Percentiles rank a stretch among this genome's conserved stretches.
These are phyloP conservation scores for Hermodice carunculata DNA, from an alignment of 2,888 invertebrate genomes.

Conservation along the genomic window DNA sequence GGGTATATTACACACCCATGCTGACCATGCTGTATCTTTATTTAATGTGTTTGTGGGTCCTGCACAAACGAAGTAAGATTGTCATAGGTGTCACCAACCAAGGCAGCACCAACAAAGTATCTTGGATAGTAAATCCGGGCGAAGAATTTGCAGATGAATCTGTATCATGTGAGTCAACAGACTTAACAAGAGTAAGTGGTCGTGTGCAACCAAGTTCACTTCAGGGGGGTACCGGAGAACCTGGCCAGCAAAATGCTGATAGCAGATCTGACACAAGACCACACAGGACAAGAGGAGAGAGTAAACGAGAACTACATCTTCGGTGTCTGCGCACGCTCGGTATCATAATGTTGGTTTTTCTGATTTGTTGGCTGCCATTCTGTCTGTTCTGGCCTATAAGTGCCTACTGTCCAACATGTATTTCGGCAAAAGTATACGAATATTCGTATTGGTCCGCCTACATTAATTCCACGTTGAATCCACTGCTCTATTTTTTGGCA, in stretches of 20 bases:
- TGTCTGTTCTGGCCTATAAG: conserved; percentile 49
- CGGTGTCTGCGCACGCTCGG: conserved; percentile 38
- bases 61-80: conserved; percentile 11
- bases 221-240: neutral
- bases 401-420: conserved; percentile 29
- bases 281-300: too few species aligned
- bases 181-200: too few species aligned
- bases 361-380: conserved; percentile 57
- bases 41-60: conserved; percentile 6
- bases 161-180: too few species aligned
- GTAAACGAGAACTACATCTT: conserved; percentile 16
- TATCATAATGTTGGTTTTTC: conserved; percentile 47
- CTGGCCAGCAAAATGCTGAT: neutral
- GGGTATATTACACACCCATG: conserved; percentile 21
- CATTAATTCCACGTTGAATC: conserved; percentile 32
- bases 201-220: too few species aligned
- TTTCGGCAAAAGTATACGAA: conserved; percentile 18
- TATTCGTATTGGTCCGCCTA: conserved; percentile 35
- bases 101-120: neutral
- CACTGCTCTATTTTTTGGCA: conserved; percentile 27
- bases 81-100: neutral
- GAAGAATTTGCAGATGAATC: too few species aligned
- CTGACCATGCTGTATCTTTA: conserved; percentile 26
- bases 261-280: neutral
- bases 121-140: too few species aligned